Percentiles rank a stretch among this genome's conserved stretches.
phyloP scores from a whole-genome alignment of 2,888 invertebrate genomes.

The Pristionchus japonicus region DNA sequence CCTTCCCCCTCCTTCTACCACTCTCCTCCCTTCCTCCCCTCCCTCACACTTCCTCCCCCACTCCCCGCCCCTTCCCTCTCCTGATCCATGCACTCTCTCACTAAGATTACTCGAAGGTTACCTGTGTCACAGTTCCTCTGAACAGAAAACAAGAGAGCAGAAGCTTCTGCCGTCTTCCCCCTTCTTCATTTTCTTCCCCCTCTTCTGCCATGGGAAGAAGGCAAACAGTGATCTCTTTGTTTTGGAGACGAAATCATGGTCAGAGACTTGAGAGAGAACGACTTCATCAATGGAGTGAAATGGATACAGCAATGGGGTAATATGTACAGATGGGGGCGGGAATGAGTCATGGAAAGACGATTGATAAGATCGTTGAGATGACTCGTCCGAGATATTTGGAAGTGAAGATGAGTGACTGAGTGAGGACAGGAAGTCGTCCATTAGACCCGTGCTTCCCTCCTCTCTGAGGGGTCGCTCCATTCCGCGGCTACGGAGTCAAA shows the following conservation, averaged over 20 bases:
- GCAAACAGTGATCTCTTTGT: slow-evolving; percentile 27
- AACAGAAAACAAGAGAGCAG: slow-evolving; percentile 40
- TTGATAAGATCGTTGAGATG: slow-evolving; percentile 20
- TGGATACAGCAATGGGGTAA: neutral
- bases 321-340: slow-evolving; percentile 36
- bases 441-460: slow-evolving; percentile 41
- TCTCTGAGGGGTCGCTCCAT: neutral
- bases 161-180: neutral
- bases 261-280: neutral
- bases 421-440: neutral
- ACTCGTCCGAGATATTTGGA: neutral
- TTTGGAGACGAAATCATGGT: slow-evolving; percentile 2
- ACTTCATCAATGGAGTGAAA: neutral
- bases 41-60: neutral
- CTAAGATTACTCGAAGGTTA: neutral
- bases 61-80: slow-evolving; percentile 12
- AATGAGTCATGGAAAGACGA: slow-evolving; percentile 38
- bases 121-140: slow-evolving; percentile 9
- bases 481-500: slow-evolving; percentile 34
- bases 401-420: neutral
- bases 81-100: neutral
- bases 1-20: neutral
- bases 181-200: neutral
- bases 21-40: slow-evolving; percentile 13
- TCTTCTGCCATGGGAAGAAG: slow-evolving; percentile 21